Base-by-base conservation (phyloP, 92 coral and sea anemone species). In the Actinernus sp. region DNA sequence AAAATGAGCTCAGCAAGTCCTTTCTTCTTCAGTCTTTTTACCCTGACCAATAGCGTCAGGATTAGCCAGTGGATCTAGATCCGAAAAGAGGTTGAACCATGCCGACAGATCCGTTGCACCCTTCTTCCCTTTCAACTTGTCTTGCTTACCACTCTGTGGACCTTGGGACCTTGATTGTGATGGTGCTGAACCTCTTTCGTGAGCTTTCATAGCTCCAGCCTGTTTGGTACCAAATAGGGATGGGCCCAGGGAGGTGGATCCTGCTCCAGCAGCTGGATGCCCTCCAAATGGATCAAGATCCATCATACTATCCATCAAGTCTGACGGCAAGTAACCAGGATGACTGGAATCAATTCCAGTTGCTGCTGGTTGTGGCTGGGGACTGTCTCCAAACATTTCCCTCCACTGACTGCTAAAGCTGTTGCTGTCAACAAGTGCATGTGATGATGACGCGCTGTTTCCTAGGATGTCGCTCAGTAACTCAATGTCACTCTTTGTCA, bases 1-100 rank as follows among this genome's bases (percentile, higher is more conserved):
- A n/a, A n/a, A n/a, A n/a, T n/a, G n/a, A n/a, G n/a, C 21, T 45
- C 21, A 45, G 52, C 78, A 70, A 19, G 78, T 54, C n/a, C 78
- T 54, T 24, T 88, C 98, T 41, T 94, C 98, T 24, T 85, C 87
- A 48, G 83, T 78, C 58, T 75, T 82, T 50, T 87, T 92, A 25
- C 90, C 92, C 53, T 87, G 76, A 20, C 94, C 98, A 25, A 94
- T 79, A 6, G 98, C 98, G 47, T 94, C 98, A 20, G 98, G 98
- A 78, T 94, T 94, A 17, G 98, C 93, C 26, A 94, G 57, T 0
- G 98, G 98, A 80, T 94, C 98, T 26, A 94, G 74, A 71, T 94
- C 98, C 17, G 97, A 91, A 37, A 94, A 94, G 83, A 94, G 62
- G 74, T 88, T 94, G 58, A 94, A 80, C 98, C 98, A 94, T 13